Evolutionary conservation across 2,797 vertebrate species (phyloP).

Genomic region (Sebastes hubbsi): DNA sequence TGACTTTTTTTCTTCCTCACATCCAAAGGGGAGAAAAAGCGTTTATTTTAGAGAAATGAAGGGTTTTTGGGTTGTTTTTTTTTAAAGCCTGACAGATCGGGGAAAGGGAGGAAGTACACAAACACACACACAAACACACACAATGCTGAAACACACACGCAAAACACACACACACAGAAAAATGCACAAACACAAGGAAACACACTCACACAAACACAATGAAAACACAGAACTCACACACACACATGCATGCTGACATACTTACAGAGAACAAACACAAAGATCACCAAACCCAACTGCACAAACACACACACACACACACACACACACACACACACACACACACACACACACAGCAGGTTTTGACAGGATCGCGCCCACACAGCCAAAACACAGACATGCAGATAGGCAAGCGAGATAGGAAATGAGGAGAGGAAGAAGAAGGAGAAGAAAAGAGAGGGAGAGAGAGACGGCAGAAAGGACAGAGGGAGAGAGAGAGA

Average conservation of each 20-base stretch:
- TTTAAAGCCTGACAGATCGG: slow-evolving; percentile 11
- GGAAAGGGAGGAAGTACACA: not conserved
- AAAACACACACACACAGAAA: not conserved
- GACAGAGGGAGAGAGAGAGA: not conserved
- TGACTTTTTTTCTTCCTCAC: not conserved
- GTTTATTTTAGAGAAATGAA: slow-evolving; percentile 47
- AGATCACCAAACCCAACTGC: slow-evolving; percentile 19
- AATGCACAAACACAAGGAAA: not conserved
- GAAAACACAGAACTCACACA: slow-evolving; percentile 10
- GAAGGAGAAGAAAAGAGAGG: not conserved
- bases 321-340: not conserved
- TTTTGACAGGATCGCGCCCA: slow-evolving; percentile 75
- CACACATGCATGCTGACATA: slow-evolving; percentile 21
- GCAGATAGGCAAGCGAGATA: slow-evolving; percentile 71
- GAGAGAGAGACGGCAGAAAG: not conserved
- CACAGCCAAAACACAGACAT: slow-evolving; percentile 77
- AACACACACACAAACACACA: slow-evolving; percentile 11
- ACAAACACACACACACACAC: slow-evolving; percentile 1
- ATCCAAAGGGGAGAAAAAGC: slow-evolving; percentile 22
- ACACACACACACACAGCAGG: slow-evolving; percentile 37
- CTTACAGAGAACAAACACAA: slow-evolving; percentile 19
- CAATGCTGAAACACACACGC: not conserved
- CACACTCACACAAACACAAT: slow-evolving; percentile 1
- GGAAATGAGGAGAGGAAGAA: slow-evolving; percentile 18
- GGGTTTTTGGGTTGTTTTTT: not conserved